Evolutionary conservation across 2,888 invertebrate genomes (phyloP).

Genomic region (Polyommatus iphigenia): DNA sequence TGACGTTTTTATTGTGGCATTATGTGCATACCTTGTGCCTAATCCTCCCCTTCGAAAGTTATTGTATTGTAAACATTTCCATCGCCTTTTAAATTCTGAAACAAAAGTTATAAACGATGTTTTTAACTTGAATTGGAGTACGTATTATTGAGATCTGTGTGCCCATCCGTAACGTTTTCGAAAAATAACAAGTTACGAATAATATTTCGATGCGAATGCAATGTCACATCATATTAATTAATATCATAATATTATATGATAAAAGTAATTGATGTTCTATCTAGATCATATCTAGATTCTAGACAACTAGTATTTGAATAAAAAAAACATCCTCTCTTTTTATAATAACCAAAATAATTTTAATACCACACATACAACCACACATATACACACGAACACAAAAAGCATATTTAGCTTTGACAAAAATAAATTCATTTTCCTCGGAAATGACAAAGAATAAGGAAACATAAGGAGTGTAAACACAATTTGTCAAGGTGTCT

Average conservation of each 20-base stretch:
- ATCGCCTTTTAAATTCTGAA: background rate
- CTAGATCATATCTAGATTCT: too few species aligned
- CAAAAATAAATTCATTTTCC: background rate
- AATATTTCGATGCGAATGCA: too few species aligned
- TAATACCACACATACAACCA: background rate
- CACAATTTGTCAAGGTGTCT: conserved; percentile 14
- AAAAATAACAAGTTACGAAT: too few species aligned
- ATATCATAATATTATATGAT: too few species aligned
- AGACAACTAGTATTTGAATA: too few species aligned
- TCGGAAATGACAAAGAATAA: background rate
- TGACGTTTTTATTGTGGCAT: conserved; percentile 20
- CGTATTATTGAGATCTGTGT: too few species aligned
- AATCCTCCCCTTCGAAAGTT: background rate
- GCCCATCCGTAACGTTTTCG: too few species aligned
- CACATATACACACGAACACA: background rate
- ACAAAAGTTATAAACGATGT: background rate
- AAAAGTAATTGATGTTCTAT: too few species aligned
- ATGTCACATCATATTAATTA: too few species aligned
- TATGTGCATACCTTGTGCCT: conserved; percentile 5
- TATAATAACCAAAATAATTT: background rate
- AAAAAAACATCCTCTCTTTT: too few species aligned
- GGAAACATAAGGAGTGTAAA: conserved; percentile 9
- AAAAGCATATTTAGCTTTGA: background rate
- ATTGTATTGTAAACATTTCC: background rate
- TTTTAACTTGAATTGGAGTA: too few species aligned